A percentile compares a stretch with the other conserved stretches of the same genome.
Evolutionary conservation across 2,113 vertebrate genomes (phyloP).

Genomic region (Spilogale gracilis): DNA sequence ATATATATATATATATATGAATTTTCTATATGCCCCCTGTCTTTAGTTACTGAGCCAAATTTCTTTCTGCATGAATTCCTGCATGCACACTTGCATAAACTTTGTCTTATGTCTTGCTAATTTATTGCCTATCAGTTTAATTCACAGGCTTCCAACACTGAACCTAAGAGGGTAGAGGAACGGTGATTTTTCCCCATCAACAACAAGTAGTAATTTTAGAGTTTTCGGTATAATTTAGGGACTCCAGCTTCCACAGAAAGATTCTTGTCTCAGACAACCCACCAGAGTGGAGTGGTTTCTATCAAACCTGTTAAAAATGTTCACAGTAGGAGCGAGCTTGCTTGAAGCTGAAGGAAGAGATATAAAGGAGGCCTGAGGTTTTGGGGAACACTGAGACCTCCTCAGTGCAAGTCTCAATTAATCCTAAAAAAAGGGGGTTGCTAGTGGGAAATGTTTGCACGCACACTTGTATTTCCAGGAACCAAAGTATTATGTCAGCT

Average conservation of each 20-base stretch:
- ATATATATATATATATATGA: too few species aligned
- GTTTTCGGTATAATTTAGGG: neutral
- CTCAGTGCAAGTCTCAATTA: neutral
- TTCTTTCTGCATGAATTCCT: neutral
- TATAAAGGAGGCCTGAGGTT: neutral
- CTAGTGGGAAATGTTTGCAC: neutral
- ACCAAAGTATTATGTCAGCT: neutral
- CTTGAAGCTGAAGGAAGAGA: neutral
- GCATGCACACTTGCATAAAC: neutral
- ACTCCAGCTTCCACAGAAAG: neutral
- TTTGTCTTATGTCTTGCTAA: neutral
- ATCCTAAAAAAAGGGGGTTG: neutral
- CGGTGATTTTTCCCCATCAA: neutral
- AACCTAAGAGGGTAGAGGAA: neutral
- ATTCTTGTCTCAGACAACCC: neutral
- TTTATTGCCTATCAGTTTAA: neutral
- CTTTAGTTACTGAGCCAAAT: neutral
- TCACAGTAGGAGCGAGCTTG: neutral
- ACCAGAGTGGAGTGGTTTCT: neutral
- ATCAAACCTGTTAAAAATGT: neutral
- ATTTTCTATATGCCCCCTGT: too few species aligned
- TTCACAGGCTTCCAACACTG: neutral
- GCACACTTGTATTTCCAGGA: neutral
- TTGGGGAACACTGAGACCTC: neutral
- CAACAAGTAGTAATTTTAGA: neutral